Base-by-base conservation (phyloP, 2,888 invertebrate species). In the Apodemia duryi region DNA sequence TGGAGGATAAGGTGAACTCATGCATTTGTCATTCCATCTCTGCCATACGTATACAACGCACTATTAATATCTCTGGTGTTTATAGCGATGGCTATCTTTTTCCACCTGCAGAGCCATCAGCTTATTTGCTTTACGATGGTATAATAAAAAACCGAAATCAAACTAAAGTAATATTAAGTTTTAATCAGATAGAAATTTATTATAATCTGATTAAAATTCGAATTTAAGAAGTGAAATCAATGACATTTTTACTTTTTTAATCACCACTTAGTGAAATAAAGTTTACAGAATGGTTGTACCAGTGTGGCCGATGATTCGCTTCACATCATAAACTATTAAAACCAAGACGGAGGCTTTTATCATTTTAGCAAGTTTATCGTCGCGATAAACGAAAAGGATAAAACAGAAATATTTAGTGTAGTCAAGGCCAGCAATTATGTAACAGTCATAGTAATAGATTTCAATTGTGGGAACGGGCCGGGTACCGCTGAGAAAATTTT, bases 361-460 rank as follows among this genome's bases (percentile, higher is more conserved):
- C 60, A n/a, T n/a, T 60, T n/a, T 13, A 60, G 60, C 32, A 35
- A 35, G 57, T 35, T 57, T 57, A 57, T 57, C 57, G 29, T 13
- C 32, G 57, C 57, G 72, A 75, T 75, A 74, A 75, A 70, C 65
- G 68, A 71, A 65, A 72, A 70, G 75, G 82, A 77, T 77, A 76
- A 74, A 78, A 73, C 77, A 81, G 78, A 78, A 81, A 77, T 77
- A 76, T 78, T 76, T 80, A 79, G 77, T 75, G 77, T 69, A 73
- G 72, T 73, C 86, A 88, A 88, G 89, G 89, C 79, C 85, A 76
- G 65, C 74, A 77, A 77, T 87, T 83, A 88, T 85, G 87, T 87
- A 85, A 87, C 77, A 77, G 74, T 75, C 77, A 75, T 75, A 79
- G 82, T 79, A 82, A 83, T 81, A 80, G 76, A 74, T 71, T 73